phyloP scores from a whole-genome alignment of 1,140 invertebrate species.

The Calephelis virginiensis region DNA sequence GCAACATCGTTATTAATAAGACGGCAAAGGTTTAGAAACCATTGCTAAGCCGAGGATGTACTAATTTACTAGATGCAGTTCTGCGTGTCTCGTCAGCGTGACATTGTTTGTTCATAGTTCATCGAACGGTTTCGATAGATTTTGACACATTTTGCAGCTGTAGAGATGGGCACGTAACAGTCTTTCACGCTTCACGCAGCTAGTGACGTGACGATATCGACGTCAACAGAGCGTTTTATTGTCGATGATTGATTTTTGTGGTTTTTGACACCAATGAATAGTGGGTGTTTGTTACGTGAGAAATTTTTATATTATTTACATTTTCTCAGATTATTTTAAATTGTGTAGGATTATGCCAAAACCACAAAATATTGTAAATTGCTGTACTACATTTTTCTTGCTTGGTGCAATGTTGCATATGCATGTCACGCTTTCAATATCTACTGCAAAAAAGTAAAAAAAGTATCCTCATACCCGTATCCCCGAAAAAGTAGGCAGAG shows the following conservation, averaged over 20 bases:
- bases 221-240: slow-evolving; percentile 50
- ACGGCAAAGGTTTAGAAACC: no score
- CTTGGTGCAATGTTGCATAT: not conserved
- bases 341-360: not conserved
- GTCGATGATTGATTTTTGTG: slow-evolving; percentile 51
- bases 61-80: no score
- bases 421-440: not conserved
- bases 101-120: slow-evolving; percentile 30
- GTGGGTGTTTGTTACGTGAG: slow-evolving; percentile 31
- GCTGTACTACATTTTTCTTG: no score
- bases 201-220: slow-evolving; percentile 61
- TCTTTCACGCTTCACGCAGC: slow-evolving; percentile 48
- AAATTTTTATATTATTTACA: slow-evolving; percentile 16
- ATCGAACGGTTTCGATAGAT: slow-evolving; percentile 49
- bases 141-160: slow-evolving; percentile 42
- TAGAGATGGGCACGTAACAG: slow-evolving; percentile 48
- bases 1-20: no score
- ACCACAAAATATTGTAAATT: slow-evolving; percentile 3
- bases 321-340: not conserved
- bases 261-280: slow-evolving; percentile 43
- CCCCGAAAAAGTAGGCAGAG: no score
- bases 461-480: no score
- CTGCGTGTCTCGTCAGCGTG: no score
- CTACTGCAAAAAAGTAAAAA: no score
- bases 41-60: no score